These are phyloP conservation scores for Chironomus tentans DNA, from an alignment of 2,888 invertebrate species.

Conservation along the genomic window DNA sequence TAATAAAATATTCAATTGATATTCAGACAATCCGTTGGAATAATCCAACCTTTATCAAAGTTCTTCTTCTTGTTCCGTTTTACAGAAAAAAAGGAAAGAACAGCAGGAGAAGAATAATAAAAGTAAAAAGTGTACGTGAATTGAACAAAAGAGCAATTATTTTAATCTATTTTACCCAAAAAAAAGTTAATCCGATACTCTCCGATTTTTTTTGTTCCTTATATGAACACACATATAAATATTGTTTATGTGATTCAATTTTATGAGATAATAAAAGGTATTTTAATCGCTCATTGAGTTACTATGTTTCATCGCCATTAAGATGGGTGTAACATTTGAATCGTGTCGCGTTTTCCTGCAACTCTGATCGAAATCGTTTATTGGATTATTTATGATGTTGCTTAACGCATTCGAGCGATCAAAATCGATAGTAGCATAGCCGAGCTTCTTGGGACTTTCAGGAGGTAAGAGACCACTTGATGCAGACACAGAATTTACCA, in stretches of 20 bases:
- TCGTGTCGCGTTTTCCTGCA: slow-evolving; percentile 74
- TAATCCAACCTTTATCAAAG: no score
- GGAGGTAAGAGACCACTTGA: slow-evolving; percentile 40
- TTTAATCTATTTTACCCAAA: no score
- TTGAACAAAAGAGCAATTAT: no score
- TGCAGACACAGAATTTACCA: slow-evolving; percentile 1
- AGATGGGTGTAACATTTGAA: slow-evolving; percentile 54
- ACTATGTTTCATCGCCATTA: slow-evolving; percentile 46
- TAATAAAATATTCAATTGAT: no score
- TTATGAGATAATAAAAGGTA: neutral
- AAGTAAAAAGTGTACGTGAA: no score
- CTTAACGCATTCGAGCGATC: slow-evolving; percentile 85
- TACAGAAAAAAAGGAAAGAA: no score
- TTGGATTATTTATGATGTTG: slow-evolving; percentile 60
- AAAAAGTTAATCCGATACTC: no score
- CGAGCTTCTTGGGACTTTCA: slow-evolving; percentile 49
- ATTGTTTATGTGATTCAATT: neutral
- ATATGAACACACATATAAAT: no score
- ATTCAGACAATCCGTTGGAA: no score
- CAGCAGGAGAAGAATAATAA: no score
- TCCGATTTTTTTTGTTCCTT: no score
- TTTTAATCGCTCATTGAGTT: slow-evolving; percentile 52
- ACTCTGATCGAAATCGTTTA: slow-evolving; percentile 61
- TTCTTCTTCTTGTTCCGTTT: no score
- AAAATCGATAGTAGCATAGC: slow-evolving; percentile 90